These are phyloP conservation scores for Empidonax alnorum DNA, from an alignment of 2,113 vertebrate species.

Conservation along the genomic window DNA sequence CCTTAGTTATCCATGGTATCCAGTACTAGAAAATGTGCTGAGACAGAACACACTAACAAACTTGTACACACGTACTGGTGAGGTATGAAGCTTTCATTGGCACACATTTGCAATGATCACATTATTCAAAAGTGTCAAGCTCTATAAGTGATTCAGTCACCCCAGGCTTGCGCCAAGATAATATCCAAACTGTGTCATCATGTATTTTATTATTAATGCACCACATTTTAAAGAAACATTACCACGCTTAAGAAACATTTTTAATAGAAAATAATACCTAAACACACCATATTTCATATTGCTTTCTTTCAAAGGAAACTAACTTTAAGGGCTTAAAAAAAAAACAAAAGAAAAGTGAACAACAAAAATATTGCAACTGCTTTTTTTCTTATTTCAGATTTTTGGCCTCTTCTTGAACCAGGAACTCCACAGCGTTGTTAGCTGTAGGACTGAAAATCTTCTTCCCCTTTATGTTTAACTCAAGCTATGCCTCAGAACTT, in stretches of 20 bases:
- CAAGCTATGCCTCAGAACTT: neutral
- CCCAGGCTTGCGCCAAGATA: slow-evolving; percentile 6
- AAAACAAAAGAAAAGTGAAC: neutral
- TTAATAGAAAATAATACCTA: neutral
- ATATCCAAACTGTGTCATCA: neutral
- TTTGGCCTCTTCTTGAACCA: neutral
- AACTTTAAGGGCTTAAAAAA: neutral
- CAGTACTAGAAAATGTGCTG: neutral
- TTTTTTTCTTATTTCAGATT: neutral
- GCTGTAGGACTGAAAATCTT: neutral
- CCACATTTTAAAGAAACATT: slow-evolving; percentile 3
- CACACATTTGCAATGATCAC: slow-evolving; percentile 8
- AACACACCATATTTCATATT: neutral
- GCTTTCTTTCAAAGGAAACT: neutral
- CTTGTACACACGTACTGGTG: neutral
- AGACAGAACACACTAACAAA: neutral
- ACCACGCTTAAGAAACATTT: neutral
- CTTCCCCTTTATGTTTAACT: neutral
- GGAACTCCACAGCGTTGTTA: neutral
- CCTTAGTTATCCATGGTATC: neutral
- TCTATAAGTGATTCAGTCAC: slow-evolving; percentile 25
- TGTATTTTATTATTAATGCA: neutral
- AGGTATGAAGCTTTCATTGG: slow-evolving; percentile 42
- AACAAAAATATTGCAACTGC: neutral
- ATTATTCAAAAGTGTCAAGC: slow-evolving; percentile 28